These are phyloP conservation scores for Drosophila recens DNA, from an alignment of 2,888 invertebrate genomes.

Conservation along the genomic window DNA sequence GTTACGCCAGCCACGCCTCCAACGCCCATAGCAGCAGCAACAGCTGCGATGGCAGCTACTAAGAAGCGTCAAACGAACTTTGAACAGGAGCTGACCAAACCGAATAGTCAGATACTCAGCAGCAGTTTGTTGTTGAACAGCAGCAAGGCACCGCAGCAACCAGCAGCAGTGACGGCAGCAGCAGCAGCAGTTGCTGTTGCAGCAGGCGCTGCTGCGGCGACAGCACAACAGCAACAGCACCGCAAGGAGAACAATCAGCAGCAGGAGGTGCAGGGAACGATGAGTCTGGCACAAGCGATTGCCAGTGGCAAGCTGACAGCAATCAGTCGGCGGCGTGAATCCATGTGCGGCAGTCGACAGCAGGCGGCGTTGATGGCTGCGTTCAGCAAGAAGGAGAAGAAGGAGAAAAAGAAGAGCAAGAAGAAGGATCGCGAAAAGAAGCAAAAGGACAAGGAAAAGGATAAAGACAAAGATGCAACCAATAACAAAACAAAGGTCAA, in stretches of 20 bases:
- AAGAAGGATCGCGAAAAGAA: conserved; percentile 65
- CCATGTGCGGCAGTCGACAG: conserved; percentile 70
- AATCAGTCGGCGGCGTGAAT: conserved; percentile 71
- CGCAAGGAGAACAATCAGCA: conserved; percentile 68
- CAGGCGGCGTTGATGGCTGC: conserved; percentile 64
- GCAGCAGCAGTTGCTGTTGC: conserved; percentile 21
- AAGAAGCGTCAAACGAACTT: conserved; percentile 86
- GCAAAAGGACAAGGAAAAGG: conserved; percentile 51
- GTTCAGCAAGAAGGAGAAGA: conserved; percentile 65
- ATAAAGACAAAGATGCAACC: conserved; percentile 50
- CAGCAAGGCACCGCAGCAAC: conserved; percentile 47
- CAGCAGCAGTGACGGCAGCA: conserved; percentile 20
- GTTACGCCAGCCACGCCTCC: conserved; percentile 41
- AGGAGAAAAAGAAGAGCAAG: conserved; percentile 68
- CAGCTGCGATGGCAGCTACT: conserved; percentile 36
- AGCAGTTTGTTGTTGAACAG: conserved; percentile 69
- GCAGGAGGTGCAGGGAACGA: conserved; percentile 31
- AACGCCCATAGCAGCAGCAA: conserved; percentile 30
- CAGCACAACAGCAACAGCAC: conserved; percentile 55
- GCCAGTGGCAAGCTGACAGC: conserved; percentile 68
- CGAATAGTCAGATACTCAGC: conserved; percentile 71
- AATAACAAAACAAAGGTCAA: conserved; percentile 43
- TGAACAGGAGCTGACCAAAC: conserved; percentile 82
- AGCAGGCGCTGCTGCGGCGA: conserved; percentile 26
- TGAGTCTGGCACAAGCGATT: conserved; percentile 66